A percentile compares a stretch with the other conserved stretches of the same genome.
Evolutionary conservation across 2,797 vertebrate species (phyloP).

Genomic region (Saxicola maurus): DNA sequence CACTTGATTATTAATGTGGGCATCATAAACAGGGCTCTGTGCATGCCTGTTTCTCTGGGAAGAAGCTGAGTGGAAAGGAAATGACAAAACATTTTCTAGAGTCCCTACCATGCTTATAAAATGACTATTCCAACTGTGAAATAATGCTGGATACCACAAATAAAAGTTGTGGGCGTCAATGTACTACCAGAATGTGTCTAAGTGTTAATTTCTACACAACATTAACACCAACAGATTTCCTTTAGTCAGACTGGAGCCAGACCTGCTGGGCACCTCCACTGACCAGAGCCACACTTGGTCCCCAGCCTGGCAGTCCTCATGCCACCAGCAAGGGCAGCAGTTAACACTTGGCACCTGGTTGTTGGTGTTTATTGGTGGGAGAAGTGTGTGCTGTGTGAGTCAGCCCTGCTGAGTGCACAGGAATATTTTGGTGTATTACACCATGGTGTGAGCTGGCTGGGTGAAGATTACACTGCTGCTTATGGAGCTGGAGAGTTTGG

Average conservation of each 20-base stretch:
- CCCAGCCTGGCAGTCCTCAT: not conserved
- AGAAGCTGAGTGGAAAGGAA: constrained; percentile 1
- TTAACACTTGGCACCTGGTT: not conserved
- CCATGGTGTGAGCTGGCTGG: fast-evolving
- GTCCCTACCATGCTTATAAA: not conserved
- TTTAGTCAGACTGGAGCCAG: not conserved
- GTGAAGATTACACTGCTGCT: not conserved
- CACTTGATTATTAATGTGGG: not conserved
- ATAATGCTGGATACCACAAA: not conserved
- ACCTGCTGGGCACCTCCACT: not conserved
- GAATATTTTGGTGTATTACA: not conserved
- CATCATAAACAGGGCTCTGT: not conserved
- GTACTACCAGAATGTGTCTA: not conserved
- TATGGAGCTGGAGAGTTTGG: not conserved
- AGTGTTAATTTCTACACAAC: not conserved
- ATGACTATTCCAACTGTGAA: not conserved
- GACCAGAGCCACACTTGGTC: fast-evolving
- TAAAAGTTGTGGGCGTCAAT: not conserved
- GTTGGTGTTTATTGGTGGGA: constrained; percentile 1
- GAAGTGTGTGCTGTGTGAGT: not conserved
- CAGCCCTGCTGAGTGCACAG: not conserved
- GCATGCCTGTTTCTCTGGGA: not conserved
- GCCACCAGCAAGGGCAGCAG: not conserved
- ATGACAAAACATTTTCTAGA: constrained; percentile 12
- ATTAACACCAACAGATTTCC: not conserved